Percentiles rank a stretch among this genome's conserved stretches.
These are phyloP conservation scores for Poecilus cupreus DNA, from an alignment of 2,888 invertebrate species.

Conservation along the genomic window DNA sequence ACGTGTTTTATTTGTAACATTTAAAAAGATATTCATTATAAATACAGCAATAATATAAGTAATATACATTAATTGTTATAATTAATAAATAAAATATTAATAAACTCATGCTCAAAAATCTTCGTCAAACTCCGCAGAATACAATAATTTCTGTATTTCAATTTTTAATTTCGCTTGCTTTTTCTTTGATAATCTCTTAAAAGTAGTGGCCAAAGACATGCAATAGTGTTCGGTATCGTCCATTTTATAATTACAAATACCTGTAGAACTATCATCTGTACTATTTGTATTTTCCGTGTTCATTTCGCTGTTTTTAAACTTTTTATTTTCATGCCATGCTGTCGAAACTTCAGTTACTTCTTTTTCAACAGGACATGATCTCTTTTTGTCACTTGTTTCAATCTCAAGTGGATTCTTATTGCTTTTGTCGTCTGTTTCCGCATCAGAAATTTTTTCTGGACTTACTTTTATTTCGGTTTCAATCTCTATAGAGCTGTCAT, in stretches of 20 bases:
- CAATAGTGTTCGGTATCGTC: conserved; percentile 62
- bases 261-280: conserved; percentile 17
- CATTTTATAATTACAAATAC: conserved; percentile 50
- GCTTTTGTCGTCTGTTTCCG: no score
- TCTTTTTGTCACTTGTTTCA: neutral
- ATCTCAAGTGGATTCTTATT: neutral
- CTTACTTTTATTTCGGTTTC: neutral
- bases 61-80: neutral
- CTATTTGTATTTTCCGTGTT: conserved; percentile 22
- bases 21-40: neutral
- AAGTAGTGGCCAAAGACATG: conserved; percentile 61
- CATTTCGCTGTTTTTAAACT: conserved; percentile 21
- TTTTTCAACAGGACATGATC: neutral
- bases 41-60: neutral
- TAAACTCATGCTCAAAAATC: conserved; percentile 53
- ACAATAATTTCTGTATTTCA: conserved; percentile 62
- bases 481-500: neutral
- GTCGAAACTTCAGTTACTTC: neutral
- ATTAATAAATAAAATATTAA: neutral
- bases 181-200: conserved; percentile 59
- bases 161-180: conserved; percentile 62
- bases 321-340: conserved; percentile 26
- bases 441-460: neutral
- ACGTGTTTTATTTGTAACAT: neutral
- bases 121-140: conserved; percentile 61